Base-by-base conservation (phyloP, 2,113 vertebrate genomes). In the Mesitornis unicolor region DNA sequence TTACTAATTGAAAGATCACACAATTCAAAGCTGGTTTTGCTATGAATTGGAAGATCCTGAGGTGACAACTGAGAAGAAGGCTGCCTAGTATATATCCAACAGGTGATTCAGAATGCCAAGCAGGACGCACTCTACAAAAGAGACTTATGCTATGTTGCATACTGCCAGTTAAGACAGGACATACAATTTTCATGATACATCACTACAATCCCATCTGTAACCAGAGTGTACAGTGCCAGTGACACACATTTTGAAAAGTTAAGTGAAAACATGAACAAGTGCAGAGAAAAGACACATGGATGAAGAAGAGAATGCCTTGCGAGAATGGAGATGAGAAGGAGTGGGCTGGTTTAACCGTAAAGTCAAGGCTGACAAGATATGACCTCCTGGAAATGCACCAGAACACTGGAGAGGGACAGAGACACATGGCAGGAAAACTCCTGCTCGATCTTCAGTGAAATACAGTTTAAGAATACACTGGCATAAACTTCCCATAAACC, bases 1-100 rank as follows among this genome's bases (percentile, higher is more conserved):
- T 60, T 86, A 63, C 35, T 85, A 87, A 90, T 40, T 88, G 86
- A 80, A 96, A 83, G 70, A 90, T 86, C 91, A 81, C 68, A 87
- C 53, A 74, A 43, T 36, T 81, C 47, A 77, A 92, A 97, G 56
- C 40, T 84, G 51, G 59, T 75, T 75, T 54, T 87, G 60, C 45
- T 60, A 43, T 10, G 16, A 86, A 61, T 53, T 86, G 53, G 50
- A 90, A 74, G 57, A 91, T 26, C 22, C 60, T 50, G 33, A 87
- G 51, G 0, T 77, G 56, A 56, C 47, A 91, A 60, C 24, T 36
- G 75, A 88, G 75, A 43, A 83, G 45, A 86, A 80, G n/a, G 13
- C 61, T 90, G 69, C 28, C n/a, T 91, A 28, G 8, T 61, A 14
- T 6, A 14, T 12, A 0, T 24, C n/a, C n/a, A 40, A 53, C 7